phyloP scores from a whole-genome alignment of 2,113 vertebrate genomes.

The Haemorhous mexicanus region DNA sequence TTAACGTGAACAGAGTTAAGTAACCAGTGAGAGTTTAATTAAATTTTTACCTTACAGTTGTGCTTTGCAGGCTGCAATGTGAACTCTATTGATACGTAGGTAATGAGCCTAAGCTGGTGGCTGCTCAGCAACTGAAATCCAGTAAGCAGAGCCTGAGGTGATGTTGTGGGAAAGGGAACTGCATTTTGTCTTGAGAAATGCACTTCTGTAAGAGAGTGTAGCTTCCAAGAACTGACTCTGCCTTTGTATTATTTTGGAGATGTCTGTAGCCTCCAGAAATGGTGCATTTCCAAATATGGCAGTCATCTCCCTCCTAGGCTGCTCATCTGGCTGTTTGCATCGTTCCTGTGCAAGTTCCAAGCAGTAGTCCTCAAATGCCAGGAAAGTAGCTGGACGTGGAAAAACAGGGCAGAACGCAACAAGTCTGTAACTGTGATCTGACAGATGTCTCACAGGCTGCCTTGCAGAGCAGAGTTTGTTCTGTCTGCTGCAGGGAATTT shows the following conservation, averaged over 20 bases:
- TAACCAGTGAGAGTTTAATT: background rate
- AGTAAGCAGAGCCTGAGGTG: background rate
- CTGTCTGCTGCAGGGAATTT: background rate
- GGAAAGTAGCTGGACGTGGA: conserved; percentile 29
- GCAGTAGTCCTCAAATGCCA: conserved; percentile 14
- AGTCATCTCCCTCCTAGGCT: background rate
- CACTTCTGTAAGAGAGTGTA: background rate
- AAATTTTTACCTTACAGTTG: background rate
- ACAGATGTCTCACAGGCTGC: background rate
- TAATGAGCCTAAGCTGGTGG: background rate
- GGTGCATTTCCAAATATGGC: conserved; percentile 42
- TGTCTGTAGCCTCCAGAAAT: conserved; percentile 30
- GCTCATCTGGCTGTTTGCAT: background rate
- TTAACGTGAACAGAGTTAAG: background rate
- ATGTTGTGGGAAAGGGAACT: background rate
- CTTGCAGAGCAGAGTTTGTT: background rate
- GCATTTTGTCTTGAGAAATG: background rate
- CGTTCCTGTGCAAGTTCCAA: background rate
- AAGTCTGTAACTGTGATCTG: background rate
- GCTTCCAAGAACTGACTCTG: background rate
- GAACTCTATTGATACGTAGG: background rate
- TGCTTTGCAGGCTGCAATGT: background rate
- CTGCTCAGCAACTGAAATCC: background rate
- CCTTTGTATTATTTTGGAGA: background rate
- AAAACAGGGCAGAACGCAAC: background rate